A percentile compares a stretch with the other conserved stretches of the same genome.
Conservation (phyloP, 64 coral and sea anemone species). For the Pocillopora damicornis region DNA sequence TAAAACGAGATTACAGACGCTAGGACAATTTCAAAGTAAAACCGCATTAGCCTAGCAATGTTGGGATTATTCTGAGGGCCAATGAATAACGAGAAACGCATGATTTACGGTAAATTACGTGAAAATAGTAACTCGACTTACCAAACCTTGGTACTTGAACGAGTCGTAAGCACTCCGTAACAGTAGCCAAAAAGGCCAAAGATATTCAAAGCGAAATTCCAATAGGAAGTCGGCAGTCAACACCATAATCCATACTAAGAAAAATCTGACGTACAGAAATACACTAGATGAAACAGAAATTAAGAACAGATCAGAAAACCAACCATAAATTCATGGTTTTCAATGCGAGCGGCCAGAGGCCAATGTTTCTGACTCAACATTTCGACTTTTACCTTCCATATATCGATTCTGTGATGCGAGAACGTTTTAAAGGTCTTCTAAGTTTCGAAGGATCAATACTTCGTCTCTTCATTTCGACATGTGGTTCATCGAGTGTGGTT, state of each 20-base stretch:
- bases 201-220: slow-evolving; percentile 99
- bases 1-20: not conserved
- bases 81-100: slow-evolving; percentile 14
- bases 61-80: slow-evolving; percentile 1
- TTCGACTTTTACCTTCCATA: slow-evolving; percentile 92
- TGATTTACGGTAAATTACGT: slow-evolving; percentile 2
- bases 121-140: slow-evolving; percentile 53
- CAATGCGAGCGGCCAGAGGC: not conserved
- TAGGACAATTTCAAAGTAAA: not conserved
- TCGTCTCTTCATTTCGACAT: slow-evolving; percentile 86
- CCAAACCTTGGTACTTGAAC: slow-evolving; percentile 99
- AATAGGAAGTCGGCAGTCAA: slow-evolving; percentile 97
- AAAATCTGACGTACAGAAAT: slow-evolving; percentile 97
- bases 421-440: slow-evolving; percentile 92
- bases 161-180: slow-evolving; percentile 99
- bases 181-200: slow-evolving; percentile 99
- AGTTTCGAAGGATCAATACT: slow-evolving; percentile 99
- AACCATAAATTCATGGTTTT: slow-evolving; percentile 10
- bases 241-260: slow-evolving; percentile 98
- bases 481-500: slow-evolving; percentile 67
- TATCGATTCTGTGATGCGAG: slow-evolving; percentile 99
- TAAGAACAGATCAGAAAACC: slow-evolving; percentile 2
- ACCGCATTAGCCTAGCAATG: slow-evolving; percentile 21
- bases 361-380: not conserved
- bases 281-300: slow-evolving; percentile 78